Percentiles rank a stretch among this genome's conserved stretches.
Conservation (phyloP, 2,888 invertebrate genomes). For the Thereva unica region DNA sequence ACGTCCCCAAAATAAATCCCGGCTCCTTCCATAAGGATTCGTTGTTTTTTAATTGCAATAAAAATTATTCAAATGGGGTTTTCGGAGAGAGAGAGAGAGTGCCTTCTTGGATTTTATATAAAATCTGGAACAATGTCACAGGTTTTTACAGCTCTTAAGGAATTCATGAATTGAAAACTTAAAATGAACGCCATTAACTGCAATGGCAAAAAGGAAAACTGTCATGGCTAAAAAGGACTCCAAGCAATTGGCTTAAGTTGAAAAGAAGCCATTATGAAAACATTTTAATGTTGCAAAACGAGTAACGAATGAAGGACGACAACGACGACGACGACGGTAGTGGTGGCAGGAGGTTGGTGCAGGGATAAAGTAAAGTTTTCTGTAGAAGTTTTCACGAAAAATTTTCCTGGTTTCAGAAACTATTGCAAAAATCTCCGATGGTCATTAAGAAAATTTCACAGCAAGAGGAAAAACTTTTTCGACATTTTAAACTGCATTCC, state of each 20-base stretch:
- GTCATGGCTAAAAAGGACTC: background rate
- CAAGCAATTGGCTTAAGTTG: slow-evolving; percentile 5
- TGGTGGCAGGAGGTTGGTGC: no score
- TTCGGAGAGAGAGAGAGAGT: slow-evolving; percentile 14
- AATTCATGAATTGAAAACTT: slow-evolving; percentile 23
- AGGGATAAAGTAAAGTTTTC: no score
- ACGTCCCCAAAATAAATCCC: slow-evolving; percentile 8
- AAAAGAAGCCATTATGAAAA: background rate
- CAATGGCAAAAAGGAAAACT: background rate
- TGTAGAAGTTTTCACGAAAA: no score
- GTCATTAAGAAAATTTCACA: slow-evolving; percentile 29
- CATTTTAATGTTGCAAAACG: no score
- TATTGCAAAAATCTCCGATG: slow-evolving; percentile 19
- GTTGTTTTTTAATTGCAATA: background rate
- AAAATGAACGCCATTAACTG: slow-evolving; percentile 20
- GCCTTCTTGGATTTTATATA: slow-evolving; percentile 11
- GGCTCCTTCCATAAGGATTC: slow-evolving; percentile 1
- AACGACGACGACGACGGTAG: no score
- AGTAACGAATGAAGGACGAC: no score
- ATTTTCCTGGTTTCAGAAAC: background rate
- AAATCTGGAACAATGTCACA: slow-evolving; percentile 7
- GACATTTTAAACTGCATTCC: background rate
- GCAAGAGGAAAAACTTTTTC: slow-evolving; percentile 5
- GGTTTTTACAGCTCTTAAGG: slow-evolving; percentile 10
- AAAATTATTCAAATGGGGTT: slow-evolving; percentile 32